These are phyloP conservation scores for Nannobrachium achirus DNA, from an alignment of 2,113 vertebrate species.

Conservation along the genomic window DNA sequence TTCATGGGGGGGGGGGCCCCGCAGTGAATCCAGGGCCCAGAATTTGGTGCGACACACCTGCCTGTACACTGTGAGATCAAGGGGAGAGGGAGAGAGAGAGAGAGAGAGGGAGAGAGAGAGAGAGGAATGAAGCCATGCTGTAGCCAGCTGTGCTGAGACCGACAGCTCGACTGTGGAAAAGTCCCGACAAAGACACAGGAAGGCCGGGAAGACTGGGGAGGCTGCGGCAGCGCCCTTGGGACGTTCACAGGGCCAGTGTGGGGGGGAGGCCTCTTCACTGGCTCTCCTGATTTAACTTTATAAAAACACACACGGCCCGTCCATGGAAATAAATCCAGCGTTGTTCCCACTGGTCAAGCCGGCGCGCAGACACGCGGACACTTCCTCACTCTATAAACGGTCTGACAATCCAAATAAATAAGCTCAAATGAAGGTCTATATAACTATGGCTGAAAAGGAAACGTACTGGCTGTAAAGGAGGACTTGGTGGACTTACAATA, in stretches of 20 bases:
- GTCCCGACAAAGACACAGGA: conserved; percentile 69
- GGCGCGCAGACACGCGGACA: neutral
- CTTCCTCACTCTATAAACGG: conserved; percentile 7
- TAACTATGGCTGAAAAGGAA: neutral
- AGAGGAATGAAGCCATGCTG: conserved; percentile 37
- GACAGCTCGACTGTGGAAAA: conserved; percentile 65
- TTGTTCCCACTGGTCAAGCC: conserved; percentile 40
- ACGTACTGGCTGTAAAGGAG: conserved; percentile 21
- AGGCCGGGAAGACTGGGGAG: conserved; percentile 58
- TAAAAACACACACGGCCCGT: conserved; percentile 57
- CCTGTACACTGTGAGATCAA: neutral
- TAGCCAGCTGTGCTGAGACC: conserved; percentile 45
- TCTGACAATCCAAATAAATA: conserved; percentile 26
- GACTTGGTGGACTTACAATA: conserved; percentile 46
- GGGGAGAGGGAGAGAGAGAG: conserved; percentile 36
- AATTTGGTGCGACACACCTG: too few relatives aligned
- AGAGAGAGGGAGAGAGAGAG: conserved; percentile 41
- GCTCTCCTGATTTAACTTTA: conserved; percentile 46
- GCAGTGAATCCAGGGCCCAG: too few relatives aligned
- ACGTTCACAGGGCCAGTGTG: conserved; percentile 40
- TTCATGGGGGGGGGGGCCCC: conserved; percentile 5
- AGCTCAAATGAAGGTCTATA: neutral
- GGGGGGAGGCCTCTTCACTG: conserved; percentile 36
- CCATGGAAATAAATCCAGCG: conserved; percentile 42
- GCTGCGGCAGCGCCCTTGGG: conserved; percentile 62